phyloP scores from a whole-genome alignment of 2,888 invertebrate genomes.

The Agrochola litura region DNA sequence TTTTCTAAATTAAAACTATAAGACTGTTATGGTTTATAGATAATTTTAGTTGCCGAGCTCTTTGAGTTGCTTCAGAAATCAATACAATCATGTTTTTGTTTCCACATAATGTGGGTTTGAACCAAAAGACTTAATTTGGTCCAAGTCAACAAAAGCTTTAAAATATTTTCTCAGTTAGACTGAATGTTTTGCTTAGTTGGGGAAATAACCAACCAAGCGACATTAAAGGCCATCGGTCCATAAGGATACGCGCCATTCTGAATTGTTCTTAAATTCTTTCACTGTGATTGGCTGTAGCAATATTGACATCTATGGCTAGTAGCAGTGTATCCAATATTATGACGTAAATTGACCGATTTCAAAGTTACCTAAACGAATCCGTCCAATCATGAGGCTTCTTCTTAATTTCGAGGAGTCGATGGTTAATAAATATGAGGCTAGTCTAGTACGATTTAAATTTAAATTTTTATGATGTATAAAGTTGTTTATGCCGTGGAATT shows the following conservation, averaged over 20 bases:
- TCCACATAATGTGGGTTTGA: not conserved
- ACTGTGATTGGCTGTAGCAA: not conserved
- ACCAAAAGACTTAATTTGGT: not conserved
- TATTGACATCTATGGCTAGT: not conserved
- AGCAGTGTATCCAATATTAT: not conserved
- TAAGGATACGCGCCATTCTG: not conserved
- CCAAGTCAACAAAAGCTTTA: not conserved
- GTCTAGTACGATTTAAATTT: not conserved
- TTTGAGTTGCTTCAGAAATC: not conserved
- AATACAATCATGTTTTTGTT: not conserved
- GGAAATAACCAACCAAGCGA: too few relatives aligned
- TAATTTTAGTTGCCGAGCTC: not conserved
- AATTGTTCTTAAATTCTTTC: not conserved
- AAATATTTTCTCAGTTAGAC: too few relatives aligned
- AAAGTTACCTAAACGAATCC: conserved; percentile 1
- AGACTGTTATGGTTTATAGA: not conserved
- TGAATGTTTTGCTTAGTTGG: too few relatives aligned
- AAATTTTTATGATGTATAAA: not conserved
- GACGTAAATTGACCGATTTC: not conserved
- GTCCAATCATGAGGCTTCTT: not conserved
- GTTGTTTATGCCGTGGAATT: not conserved
- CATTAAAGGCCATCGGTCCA: not conserved
- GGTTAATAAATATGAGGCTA: not conserved
- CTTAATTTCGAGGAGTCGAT: too few relatives aligned
- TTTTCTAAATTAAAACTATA: too few relatives aligned